These are phyloP conservation scores for Pristionchus entomophagus DNA, from an alignment of 2,888 invertebrate genomes.

Conservation along the genomic window DNA sequence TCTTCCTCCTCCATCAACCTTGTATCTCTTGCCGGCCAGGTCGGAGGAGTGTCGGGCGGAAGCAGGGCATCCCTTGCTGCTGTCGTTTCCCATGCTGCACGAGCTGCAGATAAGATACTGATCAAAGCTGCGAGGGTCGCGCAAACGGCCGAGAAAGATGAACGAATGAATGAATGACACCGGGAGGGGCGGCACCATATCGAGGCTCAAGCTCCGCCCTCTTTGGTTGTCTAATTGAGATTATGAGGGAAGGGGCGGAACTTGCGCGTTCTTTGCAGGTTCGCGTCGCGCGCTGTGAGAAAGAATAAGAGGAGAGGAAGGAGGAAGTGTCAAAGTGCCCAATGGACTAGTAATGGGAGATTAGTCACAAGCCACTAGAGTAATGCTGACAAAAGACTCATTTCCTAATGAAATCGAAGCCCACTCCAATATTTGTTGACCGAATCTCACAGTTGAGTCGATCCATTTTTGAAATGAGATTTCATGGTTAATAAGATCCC, in stretches of 20 bases:
- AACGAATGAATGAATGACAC: background rate
- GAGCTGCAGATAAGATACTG: background rate
- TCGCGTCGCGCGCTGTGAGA: background rate
- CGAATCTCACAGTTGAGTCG: too few species aligned
- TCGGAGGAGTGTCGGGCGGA: background rate
- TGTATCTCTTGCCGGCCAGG: slow-evolving; percentile 65
- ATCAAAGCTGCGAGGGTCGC: background rate
- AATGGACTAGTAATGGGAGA: too few species aligned
- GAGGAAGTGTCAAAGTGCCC: too few species aligned
- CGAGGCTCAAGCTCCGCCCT: background rate
- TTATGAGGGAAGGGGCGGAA: background rate
- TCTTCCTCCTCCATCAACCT: slow-evolving; percentile 54
- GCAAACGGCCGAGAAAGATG: background rate
- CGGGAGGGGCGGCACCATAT: background rate
- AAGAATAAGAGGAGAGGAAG: slow-evolving; percentile 3
- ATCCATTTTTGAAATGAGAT: too few species aligned
- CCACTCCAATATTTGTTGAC: too few species aligned
- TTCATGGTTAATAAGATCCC: too few species aligned
- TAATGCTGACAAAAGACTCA: too few species aligned
- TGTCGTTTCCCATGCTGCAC: slow-evolving; percentile 36
- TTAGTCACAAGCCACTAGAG: too few species aligned
- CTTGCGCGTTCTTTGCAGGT: background rate
- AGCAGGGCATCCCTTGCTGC: background rate
- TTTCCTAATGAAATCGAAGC: too few species aligned
- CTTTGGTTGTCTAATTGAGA: slow-evolving; percentile 31